Base-by-base conservation (phyloP, 2,888 invertebrate genomes). In the Drosophila meridionalis region DNA sequence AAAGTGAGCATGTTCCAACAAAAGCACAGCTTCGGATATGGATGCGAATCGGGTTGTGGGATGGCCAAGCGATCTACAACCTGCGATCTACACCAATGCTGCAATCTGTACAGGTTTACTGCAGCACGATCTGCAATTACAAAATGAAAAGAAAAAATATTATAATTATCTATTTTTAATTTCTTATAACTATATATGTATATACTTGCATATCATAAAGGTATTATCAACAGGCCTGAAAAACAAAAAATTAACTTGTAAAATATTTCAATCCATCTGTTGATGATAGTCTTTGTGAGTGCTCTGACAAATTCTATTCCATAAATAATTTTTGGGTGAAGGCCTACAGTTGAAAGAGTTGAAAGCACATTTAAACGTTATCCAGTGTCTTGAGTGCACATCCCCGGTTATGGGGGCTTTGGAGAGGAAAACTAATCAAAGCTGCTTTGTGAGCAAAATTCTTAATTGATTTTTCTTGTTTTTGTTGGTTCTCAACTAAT, bases 51-150 rank as follows among this genome's bases (percentile, higher is more conserved):
- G 20, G 32, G 53, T 48, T 71, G 9, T 48, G 36, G 45, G 45
- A 65, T 42, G 20, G 28, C 38, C 42, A 34, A 28, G 20, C 32
- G 40, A 43, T 42, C 56, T 40, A 30, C 55, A 45, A 14, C 9
- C 30, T 42, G 20, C 56, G 50, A n/a, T n/a, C 50, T n/a, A n/a
- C 50, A 32, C 4, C 55, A 50, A 55, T 57, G 61, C 57, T 55
- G 70, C 38, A 60, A 64, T 59, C 66, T 67, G 77, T 70, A 70
- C 79, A 78, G 80, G 76, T 76, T 76, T 56, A 61, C 53, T 12
- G 64, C 63, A 64, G 64, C 67, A 64, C 62, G 62, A 36, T 43
- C 59, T 45, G 40, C 63, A 45, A 32, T 50, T 38, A 26, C 14
- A 47, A 59, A 48, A 50, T 28, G 20, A 20, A 20, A 36, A 63